A percentile compares a stretch with the other conserved stretches of the same genome.
Evolutionary conservation across 1,140 invertebrate species (phyloP).

Genomic region (Drosophila sp.): DNA sequence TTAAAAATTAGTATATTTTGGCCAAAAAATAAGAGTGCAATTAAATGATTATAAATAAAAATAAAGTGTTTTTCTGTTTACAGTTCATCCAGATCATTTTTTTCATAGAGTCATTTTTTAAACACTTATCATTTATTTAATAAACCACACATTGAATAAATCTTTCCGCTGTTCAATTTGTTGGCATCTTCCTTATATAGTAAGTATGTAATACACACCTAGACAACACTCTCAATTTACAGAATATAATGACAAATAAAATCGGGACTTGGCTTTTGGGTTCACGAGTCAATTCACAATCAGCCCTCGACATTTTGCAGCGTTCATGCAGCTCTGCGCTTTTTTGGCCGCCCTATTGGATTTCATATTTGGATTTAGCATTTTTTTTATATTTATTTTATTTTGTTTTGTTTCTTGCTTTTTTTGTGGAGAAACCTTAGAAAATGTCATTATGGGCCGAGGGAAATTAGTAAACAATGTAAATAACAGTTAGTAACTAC

Average conservation of each 20-base stretch:
- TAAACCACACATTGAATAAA: no score
- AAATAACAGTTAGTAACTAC: slow-evolving; percentile 80
- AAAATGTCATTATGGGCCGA: slow-evolving; percentile 51
- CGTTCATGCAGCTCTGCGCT: slow-evolving; percentile 30
- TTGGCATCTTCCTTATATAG: no score
- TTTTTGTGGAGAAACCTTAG: slow-evolving; percentile 58
- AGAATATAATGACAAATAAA: neutral
- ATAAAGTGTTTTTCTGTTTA: no score
- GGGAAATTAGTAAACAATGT: slow-evolving; percentile 77
- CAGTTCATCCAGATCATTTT: no score
- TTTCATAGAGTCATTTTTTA: no score
- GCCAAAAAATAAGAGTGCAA: no score
- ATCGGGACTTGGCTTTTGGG: slow-evolving; percentile 4
- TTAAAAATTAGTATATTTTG: no score
- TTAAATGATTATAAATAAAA: no score
- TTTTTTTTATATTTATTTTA: slow-evolving; percentile 24
- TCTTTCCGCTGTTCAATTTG: no score
- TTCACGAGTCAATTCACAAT: slow-evolving; percentile 19
- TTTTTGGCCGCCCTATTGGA: slow-evolving; percentile 69
- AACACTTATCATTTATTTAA: no score
- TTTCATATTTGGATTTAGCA: slow-evolving; percentile 68
- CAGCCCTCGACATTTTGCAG: neutral
- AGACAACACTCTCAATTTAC: neutral
- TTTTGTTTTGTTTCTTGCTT: slow-evolving; percentile 31
- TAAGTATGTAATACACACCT: neutral